A percentile compares a stretch with the other conserved stretches of the same genome.
Evolutionary conservation across 2,888 invertebrate species (phyloP).

Genomic region (Ryuthela nishihirai): DNA sequence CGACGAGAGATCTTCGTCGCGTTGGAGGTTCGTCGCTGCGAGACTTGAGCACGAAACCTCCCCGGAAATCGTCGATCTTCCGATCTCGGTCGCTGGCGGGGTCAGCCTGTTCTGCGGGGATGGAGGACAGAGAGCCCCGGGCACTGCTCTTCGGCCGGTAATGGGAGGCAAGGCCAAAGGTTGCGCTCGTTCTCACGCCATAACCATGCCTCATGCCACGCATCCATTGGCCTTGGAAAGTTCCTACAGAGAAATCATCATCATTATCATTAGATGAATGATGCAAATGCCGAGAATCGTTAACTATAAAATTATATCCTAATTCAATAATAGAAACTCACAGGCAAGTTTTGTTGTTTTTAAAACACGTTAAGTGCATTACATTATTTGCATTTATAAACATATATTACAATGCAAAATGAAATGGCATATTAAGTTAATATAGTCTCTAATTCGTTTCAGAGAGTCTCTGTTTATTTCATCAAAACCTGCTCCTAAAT

Average conservation of each 20-base stretch:
- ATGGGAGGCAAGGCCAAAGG: slow-evolving; percentile 66
- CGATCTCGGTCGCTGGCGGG: slow-evolving; percentile 56
- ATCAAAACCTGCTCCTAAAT: too few relatives aligned
- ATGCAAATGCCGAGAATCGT: too few relatives aligned
- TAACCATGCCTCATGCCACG: slow-evolving; percentile 99
- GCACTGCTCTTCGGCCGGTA: slow-evolving; percentile 17
- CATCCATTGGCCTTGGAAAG: slow-evolving; percentile 84
- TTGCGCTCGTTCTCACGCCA: slow-evolving; percentile 93
- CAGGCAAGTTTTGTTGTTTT: too few relatives aligned
- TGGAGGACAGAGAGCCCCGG: slow-evolving; percentile 24
- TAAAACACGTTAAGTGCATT: too few relatives aligned
- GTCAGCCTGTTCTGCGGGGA: slow-evolving; percentile 24
- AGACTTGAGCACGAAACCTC: slow-evolving; percentile 95
- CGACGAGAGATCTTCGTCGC: slow-evolving; percentile 71
- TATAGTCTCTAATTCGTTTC: too few relatives aligned
- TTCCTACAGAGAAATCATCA: slow-evolving; percentile 20
- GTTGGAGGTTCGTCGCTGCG: slow-evolving; percentile 81
- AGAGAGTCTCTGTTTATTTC: too few relatives aligned
- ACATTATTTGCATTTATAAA: too few relatives aligned
- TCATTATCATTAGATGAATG: too few relatives aligned
- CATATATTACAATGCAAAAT: too few relatives aligned
- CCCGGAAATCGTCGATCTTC: slow-evolving; percentile 87
- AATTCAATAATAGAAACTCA: too few relatives aligned
- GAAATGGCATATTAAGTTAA: too few relatives aligned
- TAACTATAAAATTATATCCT: too few relatives aligned